These are phyloP conservation scores for Magallana gigas DNA, from an alignment of 1,140 invertebrate species.

Conservation along the genomic window DNA sequence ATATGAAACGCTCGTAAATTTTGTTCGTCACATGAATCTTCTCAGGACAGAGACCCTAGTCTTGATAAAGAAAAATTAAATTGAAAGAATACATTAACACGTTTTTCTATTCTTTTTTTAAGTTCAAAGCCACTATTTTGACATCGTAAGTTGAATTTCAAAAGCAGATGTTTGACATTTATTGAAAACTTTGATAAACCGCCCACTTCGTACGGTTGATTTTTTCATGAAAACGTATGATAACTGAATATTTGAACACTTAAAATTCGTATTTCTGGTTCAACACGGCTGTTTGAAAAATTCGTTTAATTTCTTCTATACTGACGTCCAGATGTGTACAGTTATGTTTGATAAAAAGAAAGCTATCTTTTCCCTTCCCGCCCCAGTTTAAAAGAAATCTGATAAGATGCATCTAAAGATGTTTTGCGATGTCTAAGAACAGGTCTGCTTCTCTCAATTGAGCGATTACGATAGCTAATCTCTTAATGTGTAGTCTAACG, in stretches of 20 bases:
- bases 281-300: not conserved
- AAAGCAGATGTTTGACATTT: not conserved
- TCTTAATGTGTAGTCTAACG: not conserved
- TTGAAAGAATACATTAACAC: constrained; percentile 5
- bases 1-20: too few relatives aligned
- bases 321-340: not conserved
- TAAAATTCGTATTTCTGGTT: not conserved
- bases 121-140: constrained; percentile 3
- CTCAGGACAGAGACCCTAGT: not conserved
- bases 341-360: not conserved
- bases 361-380: not conserved
- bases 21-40: not conserved
- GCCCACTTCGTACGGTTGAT: not conserved
- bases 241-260: not conserved
- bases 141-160: constrained; percentile 16
- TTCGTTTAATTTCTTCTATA: not conserved
- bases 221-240: not conserved
- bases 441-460: not conserved
- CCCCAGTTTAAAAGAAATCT: not conserved
- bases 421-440: constrained; percentile 2
- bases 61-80: not conserved
- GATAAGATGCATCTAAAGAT: not conserved
- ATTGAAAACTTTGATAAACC: not conserved
- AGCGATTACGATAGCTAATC: not conserved
- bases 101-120: not conserved